Evolutionary conservation across 2,113 vertebrate species (phyloP), one percentile per base, ranked within the genome.

Genomic region (Lontra canadensis): DNA sequence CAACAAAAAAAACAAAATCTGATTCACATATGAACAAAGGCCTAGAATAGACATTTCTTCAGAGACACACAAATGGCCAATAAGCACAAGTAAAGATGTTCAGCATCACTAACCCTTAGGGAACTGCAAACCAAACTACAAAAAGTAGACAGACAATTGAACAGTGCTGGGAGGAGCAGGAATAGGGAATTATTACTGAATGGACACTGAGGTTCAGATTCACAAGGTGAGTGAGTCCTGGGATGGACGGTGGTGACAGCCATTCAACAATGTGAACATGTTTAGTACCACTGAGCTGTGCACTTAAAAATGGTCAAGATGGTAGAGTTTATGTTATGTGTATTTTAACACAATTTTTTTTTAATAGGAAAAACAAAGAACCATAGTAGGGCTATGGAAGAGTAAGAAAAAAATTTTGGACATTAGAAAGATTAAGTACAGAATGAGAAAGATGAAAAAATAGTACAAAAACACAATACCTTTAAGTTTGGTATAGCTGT

Each of bases 401-500:
- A 36, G n/a, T 2, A 11, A 42, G n/a, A 39, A 55, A 34, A 31
- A 65, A 42, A 63, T 39, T 2, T 9, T 18, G 9, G 57, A 65
- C 7, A 61, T 3, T 31, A 61, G 44, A 44, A 49, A 34, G 26
- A 3, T 8, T 14, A 25, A 21, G 47, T 20, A 6, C n/a, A 59
- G 10, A 47, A 61, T 11, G 57, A 31, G 15, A 5, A 39, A 47
- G 63, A 2, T 1, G 3, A 12, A 14, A 21, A n/a, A 29, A 10
- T 18, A 63, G 17, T 47, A 25, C 18, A 52, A 78, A 39, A 26
- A 49, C 3, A 20, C 18, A 93, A 9, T 99, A 99, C 99, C 99
- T 99, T 99, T 99, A 71, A 99, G 99, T 97, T 99, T 99, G 97
- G 99, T 99, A 97, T 99, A 99, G 96, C 92, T 98, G 95, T 99